Base-by-base conservation (phyloP, 2,888 invertebrate species). In the Ormyrus thymus region DNA sequence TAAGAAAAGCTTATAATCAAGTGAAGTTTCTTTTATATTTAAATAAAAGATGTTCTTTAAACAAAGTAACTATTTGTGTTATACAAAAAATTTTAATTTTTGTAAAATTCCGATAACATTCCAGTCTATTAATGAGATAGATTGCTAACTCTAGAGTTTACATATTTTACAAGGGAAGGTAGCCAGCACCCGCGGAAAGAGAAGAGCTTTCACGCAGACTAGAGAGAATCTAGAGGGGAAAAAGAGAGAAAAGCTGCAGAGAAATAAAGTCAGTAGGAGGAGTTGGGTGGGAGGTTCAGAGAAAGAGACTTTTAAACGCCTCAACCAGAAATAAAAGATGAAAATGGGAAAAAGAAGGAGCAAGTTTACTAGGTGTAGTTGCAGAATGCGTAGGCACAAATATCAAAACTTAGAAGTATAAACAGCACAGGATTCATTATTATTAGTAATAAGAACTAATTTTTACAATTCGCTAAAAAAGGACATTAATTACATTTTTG, bases 241-340 rank as follows among this genome's bases (percentile, higher is more conserved):
- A 53, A 3, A 15, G 29, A 64, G n/a, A 11, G 1, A 7, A 11
- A n/a, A 45, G n/a, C 13, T 8, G 48, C 29, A 51, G 15, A 51
- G 9, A 59, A 50, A 15, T 45, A 6, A 29, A 55, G 11, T 7
- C 29, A 50, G 50, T 50, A 71, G 69, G 58, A 51, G 69, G 64
- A 74, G 15, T 46, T 29, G 45, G 48, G 9, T 55, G 61, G 13
- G 55, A 50, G 58, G 51, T 53, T n/a, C 43, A 29, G 29, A 29
- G 64, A 73, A 73, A 62, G 71, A 61, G 64, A 58, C 29, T 69
- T 73, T 62, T 74, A 59, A 71, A 74, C 64, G 51, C 55, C 48
- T n/a, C n/a, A n/a, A n/a, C n/a, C 51, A 59, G 56, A 65, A 76
- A 55, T 62, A 72, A 72, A 46, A 55, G 51, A 55, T 64, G 72